Evolutionary conservation across 1,140 invertebrate species (phyloP), one percentile per base, ranked within the genome.

Genomic region (Drosophila pruinosa): DNA sequence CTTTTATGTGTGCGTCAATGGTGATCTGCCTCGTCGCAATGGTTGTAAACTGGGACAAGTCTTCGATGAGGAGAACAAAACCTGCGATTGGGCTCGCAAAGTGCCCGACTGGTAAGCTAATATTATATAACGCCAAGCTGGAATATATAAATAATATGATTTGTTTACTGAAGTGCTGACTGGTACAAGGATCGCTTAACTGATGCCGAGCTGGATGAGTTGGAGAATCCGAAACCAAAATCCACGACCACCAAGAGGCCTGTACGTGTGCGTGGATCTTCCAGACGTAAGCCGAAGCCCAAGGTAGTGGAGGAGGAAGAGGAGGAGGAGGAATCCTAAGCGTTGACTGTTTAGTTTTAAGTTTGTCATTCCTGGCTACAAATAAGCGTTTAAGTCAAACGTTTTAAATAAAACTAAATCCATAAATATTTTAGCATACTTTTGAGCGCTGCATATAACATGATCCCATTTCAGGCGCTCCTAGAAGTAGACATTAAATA

Each of bases 1-100:
- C 92, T 98, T 98, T 92, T 98, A 97, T 91, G 96, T 98, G 1
- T 98, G 97, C 90, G 95, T 98, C 47, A 97, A 97, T 78, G 96
- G 96, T 0, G 94, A 96, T 78, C 93, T 94, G 14, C 97, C 97
- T 0, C 93, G 97, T 43, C 93, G 96, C 17, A 96, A 95, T 64
- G 97, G 97, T 0, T 98, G 97, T 92, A 96, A 96, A 90, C 92
- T 96, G 22, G 97, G 97, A n/a, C 96, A 97, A 89, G 97, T 96
- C 5, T 98, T 98, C 91, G 97, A 98, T 81, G 97, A 97, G 36
- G 93, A 93, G 2, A 94, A 93, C 39, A 95, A 96, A 71, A 94
- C 93, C 64, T 98, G 97, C 82, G 96, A 98, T 56, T 97, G 96
- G 95, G 95, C 97, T 0, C 94, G 96, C 79, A 97, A 96, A 81